phyloP scores from a whole-genome alignment of 2,113 vertebrate species.

The Sapayoa aenigma region DNA sequence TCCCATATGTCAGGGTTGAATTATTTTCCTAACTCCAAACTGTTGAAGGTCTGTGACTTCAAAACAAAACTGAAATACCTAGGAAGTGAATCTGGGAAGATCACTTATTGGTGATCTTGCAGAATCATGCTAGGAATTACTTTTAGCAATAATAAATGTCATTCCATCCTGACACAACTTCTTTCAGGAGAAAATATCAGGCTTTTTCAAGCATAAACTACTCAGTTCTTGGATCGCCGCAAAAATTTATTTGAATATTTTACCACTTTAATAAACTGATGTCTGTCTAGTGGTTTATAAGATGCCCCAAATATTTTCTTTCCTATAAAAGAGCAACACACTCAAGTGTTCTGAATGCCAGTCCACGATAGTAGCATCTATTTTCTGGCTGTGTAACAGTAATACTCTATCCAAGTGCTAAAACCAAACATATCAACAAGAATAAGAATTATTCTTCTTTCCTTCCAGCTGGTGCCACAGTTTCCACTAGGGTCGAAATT shows the following conservation, averaged over 20 bases:
- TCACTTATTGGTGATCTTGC: not conserved
- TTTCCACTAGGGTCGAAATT: constrained; percentile 62
- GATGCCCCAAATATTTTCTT: not conserved
- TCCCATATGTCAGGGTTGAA: not conserved
- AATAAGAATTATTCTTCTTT: not conserved
- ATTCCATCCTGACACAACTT: not conserved
- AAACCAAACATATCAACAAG: not conserved
- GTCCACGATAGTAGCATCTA: not conserved
- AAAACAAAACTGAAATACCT: not conserved
- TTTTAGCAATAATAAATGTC: not conserved
- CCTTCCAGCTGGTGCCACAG: constrained; percentile 53
- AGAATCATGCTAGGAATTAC: not conserved
- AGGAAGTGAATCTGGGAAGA: not conserved
- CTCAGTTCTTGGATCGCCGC: not conserved
- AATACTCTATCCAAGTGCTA: not conserved
- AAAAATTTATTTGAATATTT: not conserved
- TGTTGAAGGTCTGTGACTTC: not conserved
- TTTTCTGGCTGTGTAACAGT: not conserved
- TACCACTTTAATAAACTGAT: not conserved
- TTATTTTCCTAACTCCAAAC: not conserved
- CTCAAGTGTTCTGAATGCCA: not conserved
- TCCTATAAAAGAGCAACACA: not conserved
- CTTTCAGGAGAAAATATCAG: not conserved
- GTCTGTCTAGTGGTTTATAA: not conserved
- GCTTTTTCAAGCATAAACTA: not conserved